Percentiles rank a stretch among this genome's conserved stretches.
These are phyloP conservation scores for Arion vulgaris DNA, from an alignment of 1,140 invertebrate genomes.

Conservation along the genomic window DNA sequence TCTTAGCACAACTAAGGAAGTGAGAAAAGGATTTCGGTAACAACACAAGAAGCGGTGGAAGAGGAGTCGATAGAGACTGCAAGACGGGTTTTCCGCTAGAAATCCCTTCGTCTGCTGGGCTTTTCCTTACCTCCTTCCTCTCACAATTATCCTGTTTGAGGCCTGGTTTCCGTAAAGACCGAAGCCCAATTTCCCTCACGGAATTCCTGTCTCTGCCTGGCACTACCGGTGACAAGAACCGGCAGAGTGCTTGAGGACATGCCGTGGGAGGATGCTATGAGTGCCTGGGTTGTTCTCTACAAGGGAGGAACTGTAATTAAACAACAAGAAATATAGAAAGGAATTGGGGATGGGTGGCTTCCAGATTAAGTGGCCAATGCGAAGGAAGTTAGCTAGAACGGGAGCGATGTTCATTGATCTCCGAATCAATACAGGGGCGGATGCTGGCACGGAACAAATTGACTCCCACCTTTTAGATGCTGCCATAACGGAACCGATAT, in stretches of 20 bases:
- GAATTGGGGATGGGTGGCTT: not conserved
- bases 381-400: not conserved
- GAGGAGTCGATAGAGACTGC: conserved; percentile 9
- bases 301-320: not conserved
- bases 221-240: conserved; percentile 37
- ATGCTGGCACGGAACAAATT: conserved; percentile 11
- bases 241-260: conserved; percentile 19
- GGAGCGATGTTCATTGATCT: not conserved
- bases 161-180: conserved; percentile 32
- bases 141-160: conserved; percentile 39
- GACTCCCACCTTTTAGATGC: not conserved
- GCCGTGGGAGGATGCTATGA: conserved; percentile 27
- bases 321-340: not conserved
- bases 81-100: conserved; percentile 27
- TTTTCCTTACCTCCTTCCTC: conserved; percentile 35
- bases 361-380: not conserved
- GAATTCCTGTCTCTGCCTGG: conserved; percentile 35
- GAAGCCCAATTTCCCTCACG: conserved; percentile 37
- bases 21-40: not conserved
- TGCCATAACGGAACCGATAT: not conserved
- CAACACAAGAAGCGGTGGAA: not conserved
- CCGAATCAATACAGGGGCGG: not conserved
- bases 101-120: conserved; percentile 7
- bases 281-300: not conserved
- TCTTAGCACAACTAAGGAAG: not conserved